Conservation (phyloP, 2,888 invertebrate species). For the Athalia circularis region DNA sequence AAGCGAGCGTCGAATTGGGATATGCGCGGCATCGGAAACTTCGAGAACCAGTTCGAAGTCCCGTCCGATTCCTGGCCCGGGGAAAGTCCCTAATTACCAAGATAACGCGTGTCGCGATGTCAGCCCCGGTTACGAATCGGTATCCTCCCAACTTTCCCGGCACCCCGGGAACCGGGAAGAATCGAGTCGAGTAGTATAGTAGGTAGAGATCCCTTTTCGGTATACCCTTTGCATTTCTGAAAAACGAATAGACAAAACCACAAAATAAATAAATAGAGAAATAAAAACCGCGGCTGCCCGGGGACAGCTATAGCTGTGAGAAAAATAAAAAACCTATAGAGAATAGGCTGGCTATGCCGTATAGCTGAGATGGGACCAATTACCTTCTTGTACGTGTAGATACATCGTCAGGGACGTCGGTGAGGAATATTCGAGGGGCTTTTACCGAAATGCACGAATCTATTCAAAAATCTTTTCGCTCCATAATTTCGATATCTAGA, state of each 20-base stretch:
- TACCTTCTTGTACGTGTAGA: no score
- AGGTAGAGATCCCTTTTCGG: neutral
- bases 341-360: no score
- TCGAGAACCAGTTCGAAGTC: constrained; percentile 60
- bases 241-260: neutral
- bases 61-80: constrained; percentile 57
- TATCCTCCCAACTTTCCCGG: constrained; percentile 52
- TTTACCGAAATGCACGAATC: no score
- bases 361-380: no score
- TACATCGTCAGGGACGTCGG: no score
- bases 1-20: constrained; percentile 47
- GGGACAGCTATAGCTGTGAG: no score
- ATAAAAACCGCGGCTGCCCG: no score
- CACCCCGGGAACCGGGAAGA: constrained; percentile 40
- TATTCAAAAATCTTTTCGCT: no score
- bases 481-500: no score
- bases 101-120: constrained; percentile 65
- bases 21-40: neutral
- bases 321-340: no score
- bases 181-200: constrained; percentile 51
- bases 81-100: constrained; percentile 65
- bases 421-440: no score
- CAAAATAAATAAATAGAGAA: neutral
- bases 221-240: neutral
- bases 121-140: constrained; percentile 61